phyloP scores from a whole-genome alignment of 2,113 vertebrate species.

The Gulo gulo region DNA sequence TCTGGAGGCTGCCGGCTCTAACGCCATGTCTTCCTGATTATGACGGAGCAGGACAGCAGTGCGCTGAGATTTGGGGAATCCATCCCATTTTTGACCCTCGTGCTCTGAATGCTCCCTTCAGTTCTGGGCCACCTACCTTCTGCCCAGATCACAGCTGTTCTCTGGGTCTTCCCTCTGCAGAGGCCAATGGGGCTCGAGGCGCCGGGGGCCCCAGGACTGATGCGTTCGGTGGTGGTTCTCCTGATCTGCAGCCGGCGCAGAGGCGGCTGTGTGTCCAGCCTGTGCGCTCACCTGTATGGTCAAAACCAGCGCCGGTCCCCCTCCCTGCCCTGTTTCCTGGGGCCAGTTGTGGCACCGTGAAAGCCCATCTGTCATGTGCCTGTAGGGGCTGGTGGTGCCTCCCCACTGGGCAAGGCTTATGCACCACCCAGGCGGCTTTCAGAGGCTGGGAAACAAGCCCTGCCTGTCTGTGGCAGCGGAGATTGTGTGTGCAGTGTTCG shows the following conservation, averaged over 20 bases:
- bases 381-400: background rate
- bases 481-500: accelerated
- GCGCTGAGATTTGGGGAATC: accelerated
- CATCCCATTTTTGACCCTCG: background rate
- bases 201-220: background rate
- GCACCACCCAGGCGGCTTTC: background rate
- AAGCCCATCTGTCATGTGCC: background rate
- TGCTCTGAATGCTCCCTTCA: too few species aligned
- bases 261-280: accelerated
- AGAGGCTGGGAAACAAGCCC: background rate
- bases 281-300: background rate
- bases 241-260: accelerated
- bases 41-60: accelerated
- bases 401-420: background rate
- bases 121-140: background rate
- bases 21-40: accelerated
- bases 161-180: background rate
- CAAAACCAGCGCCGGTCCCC: background rate
- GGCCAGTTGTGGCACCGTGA: background rate
- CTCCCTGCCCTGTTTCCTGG: background rate
- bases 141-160: background rate
- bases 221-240: background rate
- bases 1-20: background rate
- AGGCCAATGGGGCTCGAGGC: background rate
- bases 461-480: accelerated